Conservation (phyloP, 2,113 vertebrate genomes). For the Myiagra hebetior region DNA sequence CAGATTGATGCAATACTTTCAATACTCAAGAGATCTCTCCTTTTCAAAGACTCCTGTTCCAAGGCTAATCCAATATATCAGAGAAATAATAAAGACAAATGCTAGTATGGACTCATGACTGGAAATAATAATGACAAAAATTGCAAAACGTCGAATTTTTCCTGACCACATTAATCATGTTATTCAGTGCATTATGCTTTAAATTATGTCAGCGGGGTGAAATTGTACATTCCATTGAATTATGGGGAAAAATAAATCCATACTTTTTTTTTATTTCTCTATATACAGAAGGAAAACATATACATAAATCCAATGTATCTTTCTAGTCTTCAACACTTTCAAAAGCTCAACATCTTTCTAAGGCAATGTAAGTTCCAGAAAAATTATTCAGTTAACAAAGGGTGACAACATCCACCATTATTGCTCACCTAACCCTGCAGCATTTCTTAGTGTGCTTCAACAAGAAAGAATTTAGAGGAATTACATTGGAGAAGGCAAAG, state of each 20-base stretch:
- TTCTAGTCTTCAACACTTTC: background rate
- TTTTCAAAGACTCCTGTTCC: background rate
- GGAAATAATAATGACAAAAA: background rate
- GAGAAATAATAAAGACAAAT: conserved; percentile 13
- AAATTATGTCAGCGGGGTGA: background rate
- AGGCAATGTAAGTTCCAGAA: background rate
- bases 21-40: background rate
- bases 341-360: background rate
- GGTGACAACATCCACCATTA: background rate
- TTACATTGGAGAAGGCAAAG: background rate
- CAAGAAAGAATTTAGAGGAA: background rate
- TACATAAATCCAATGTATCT: background rate
- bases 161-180: background rate
- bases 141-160: background rate
- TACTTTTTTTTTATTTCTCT: background rate
- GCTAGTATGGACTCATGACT: background rate
- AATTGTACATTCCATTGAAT: background rate
- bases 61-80: background rate
- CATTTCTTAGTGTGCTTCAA: background rate
- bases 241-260: background rate
- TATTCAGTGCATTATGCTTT: background rate
- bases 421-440: background rate
- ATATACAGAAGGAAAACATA: background rate
- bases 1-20: background rate
- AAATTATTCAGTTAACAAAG: background rate